Evolutionary conservation across 2,888 invertebrate species (phyloP), one percentile per base, ranked within the genome.

Genomic region (Slavum lentiscoides): DNA sequence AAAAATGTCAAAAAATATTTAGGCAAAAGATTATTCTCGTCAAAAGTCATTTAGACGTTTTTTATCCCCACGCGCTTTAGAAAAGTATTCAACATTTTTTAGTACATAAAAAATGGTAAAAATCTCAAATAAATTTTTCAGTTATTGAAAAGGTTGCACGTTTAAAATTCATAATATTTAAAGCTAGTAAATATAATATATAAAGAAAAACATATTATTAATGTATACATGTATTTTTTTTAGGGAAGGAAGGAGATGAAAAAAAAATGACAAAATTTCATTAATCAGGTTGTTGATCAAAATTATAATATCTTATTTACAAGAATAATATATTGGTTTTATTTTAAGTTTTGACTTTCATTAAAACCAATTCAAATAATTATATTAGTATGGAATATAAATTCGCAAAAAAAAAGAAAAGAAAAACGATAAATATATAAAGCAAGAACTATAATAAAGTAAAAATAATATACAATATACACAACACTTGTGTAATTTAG

Each of bases 31-130:
- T 69, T 30, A 55, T 55, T 19, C 30, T 30, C 69, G 19, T 55
- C 69, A 30, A 30, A 30, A 69, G 30, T 23, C 1, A 55, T 69
- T 69, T 69, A 30, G 30, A 69, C 11, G 23, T 69, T 68, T 69
- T 69, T 69, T 49, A 15, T 30, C 2, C 8, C 23, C 17, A 6
- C 49, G 49, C 8, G 59, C 13, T 0, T 30, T 30, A 30, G 19
- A 69, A 55, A 55, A 69, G 9, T 55, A 23, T 69, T 55, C 9
- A n/a, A 19, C 30, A 55, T 69, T 55, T 2, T 19, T 11, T 9
- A 19, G 9, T 55, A 23, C 11, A 9, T 9, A 23, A 17, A 68
- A 39, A 66, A 66, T 13, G 67, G 30, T 69, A 23, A 8, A 5
- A 30, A 30, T 19, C 69, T 55, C 49, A 69, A 53, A 8, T 55